These are phyloP conservation scores for Lapara coniferarum DNA, from an alignment of 2,888 invertebrate species.

Conservation along the genomic window DNA sequence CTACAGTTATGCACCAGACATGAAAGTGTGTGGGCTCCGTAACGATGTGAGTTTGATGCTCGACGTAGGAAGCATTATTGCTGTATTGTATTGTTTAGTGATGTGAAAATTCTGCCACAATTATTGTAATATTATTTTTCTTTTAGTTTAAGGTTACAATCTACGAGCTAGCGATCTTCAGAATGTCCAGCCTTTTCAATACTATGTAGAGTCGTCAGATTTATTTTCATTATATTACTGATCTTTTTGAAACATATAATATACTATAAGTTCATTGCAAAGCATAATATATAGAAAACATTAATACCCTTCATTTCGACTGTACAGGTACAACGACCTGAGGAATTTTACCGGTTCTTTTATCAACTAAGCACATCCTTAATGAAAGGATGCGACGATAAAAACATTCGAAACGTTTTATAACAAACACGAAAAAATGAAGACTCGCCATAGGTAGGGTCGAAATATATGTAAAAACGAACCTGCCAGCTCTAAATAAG, in stretches of 20 bases:
- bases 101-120: neutral
- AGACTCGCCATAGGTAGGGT: slow-evolving; percentile 1
- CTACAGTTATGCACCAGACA: slow-evolving; percentile 19
- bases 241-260: neutral
- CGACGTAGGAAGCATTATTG: slow-evolving; percentile 47
- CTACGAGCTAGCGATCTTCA: no score
- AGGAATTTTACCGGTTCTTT: slow-evolving; percentile 43
- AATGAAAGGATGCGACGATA: slow-evolving; percentile 44
- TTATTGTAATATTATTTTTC: no score
- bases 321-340: slow-evolving; percentile 31
- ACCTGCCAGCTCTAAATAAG: slow-evolving; percentile 4
- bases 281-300: neutral
- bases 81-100: neutral
- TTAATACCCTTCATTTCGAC: slow-evolving; percentile 2
- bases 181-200: no score
- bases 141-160: no score
- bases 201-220: no score
- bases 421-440: slow-evolving; percentile 19
- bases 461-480: slow-evolving; percentile 17
- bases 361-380: slow-evolving; percentile 42
- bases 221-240: no score
- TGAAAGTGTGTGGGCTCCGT: slow-evolving; percentile 45
- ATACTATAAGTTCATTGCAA: neutral
- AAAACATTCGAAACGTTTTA: slow-evolving; percentile 33
- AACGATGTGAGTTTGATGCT: slow-evolving; percentile 48